These are phyloP conservation scores for Steinernema khuongi DNA, from an alignment of 1,140 invertebrate species.

Conservation along the genomic window DNA sequence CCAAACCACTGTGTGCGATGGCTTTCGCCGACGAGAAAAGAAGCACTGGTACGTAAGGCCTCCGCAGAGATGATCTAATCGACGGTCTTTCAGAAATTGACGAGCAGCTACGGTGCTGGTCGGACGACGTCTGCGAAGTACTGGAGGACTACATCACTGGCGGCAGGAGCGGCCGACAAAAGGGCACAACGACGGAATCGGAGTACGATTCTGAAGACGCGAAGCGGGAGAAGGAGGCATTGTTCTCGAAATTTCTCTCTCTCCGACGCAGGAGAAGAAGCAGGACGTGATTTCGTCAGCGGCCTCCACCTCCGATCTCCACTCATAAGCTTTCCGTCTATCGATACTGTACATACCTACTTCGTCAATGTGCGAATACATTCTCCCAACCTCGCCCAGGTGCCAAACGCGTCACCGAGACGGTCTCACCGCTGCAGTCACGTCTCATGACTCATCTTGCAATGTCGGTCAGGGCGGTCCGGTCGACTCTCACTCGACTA, in stretches of 20 bases:
- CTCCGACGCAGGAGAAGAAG: neutral
- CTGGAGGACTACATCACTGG: neutral
- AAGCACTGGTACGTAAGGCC: neutral
- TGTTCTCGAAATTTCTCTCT: neutral
- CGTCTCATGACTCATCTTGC: too few relatives aligned
- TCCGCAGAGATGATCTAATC: too few relatives aligned
- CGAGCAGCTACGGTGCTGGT: neutral
- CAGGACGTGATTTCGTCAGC: neutral
- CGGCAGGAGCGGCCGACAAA: neutral
- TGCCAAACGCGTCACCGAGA: too few relatives aligned
- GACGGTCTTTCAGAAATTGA: neutral
- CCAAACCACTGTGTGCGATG: neutral
- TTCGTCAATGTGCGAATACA: too few relatives aligned
- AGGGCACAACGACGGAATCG: neutral
- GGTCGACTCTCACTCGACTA: too few relatives aligned
- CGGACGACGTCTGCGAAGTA: neutral
- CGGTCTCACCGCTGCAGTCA: too few relatives aligned
- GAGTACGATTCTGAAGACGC: slow-evolving; percentile 4
- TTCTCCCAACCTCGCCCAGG: too few relatives aligned
- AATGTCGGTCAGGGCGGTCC: too few relatives aligned
- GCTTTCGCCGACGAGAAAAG: neutral
- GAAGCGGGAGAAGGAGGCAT: neutral
- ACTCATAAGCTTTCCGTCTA: neutral
- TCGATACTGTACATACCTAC: neutral
- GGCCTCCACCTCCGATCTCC: neutral